Base-by-base conservation (phyloP, 2,113 vertebrate species). In the Ictalurus furcatus region DNA sequence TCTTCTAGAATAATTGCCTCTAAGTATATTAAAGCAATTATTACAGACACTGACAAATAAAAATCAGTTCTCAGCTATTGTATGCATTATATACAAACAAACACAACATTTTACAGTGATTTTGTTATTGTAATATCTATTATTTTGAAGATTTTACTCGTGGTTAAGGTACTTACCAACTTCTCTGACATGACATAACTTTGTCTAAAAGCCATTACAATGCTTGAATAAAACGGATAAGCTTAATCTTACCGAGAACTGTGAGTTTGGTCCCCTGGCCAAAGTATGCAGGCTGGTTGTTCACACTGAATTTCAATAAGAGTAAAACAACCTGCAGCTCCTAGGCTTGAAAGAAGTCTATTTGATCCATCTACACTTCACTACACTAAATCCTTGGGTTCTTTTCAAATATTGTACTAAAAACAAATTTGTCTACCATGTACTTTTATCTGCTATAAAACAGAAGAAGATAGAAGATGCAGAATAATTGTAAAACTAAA, bases 241-340 rank as follows among this genome's bases (percentile, higher is more conserved):
- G 25, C 21, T 34, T n/a, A 30, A 34, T 89, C 92, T 93, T 90
- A 92, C 89, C 93, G 2, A 94, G 78, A 73, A 94, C 93, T 0
- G 90, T 94, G 58, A 93, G 89, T 52, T 90, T 94, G 69, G 93
- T 94, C 89, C 92, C 93, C 0, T 58, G 74, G 56, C 90, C 92
- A 56, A 93, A 93, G 89, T 90, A 83, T 83, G 90, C 91, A 69
- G 92, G 92, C 74, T 16, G 86, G 79, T 30, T 91, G 86, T 91
- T 92, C 91, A 93, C 92, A 90, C 11, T 90, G 87, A 59, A 88
- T 34, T 34, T 30, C 37, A 52, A 85, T 87, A 74, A 74, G 81
- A 89, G 7, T 69, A 92, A 90, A 93, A 93, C 88, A 74, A 2
- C 81, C 40, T 23, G 8, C 23, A 67, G 16, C 14, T 54, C 37